Percentiles rank a stretch among this genome's conserved stretches.
phyloP scores from a whole-genome alignment of 2,797 vertebrate species.

The Pitangus sulphuratus region DNA sequence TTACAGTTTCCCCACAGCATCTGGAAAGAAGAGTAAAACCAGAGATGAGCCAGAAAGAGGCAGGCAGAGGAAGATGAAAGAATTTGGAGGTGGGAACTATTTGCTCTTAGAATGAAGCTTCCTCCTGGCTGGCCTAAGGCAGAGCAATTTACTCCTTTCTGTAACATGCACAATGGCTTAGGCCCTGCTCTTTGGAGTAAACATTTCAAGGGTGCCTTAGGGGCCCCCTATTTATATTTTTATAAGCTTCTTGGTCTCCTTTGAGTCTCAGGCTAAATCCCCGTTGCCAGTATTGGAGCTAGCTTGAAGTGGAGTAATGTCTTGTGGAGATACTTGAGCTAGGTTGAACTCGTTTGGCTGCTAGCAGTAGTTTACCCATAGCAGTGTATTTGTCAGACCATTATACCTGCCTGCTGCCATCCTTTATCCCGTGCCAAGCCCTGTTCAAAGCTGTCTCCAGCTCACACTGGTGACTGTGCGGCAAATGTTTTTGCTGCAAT shows the following conservation, averaged over 20 bases:
- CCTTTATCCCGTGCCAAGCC: background rate
- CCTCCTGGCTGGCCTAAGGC: conserved; percentile 47
- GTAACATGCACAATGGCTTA: background rate
- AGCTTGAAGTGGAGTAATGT: background rate
- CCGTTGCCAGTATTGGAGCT: background rate
- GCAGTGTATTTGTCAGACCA: background rate
- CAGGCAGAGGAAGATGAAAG: conserved; percentile 49
- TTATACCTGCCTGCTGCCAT: background rate
- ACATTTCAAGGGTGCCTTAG: conserved; percentile 8
- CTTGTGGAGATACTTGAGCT: background rate
- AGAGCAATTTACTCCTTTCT: conserved; percentile 29
- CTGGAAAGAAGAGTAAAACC: conserved; percentile 51
- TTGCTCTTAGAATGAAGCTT: conserved; percentile 26
- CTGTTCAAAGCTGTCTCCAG: background rate
- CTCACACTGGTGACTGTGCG: fast-evolving
- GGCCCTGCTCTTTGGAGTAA: background rate
- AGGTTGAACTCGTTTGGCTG: background rate
- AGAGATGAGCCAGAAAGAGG: conserved; percentile 25
- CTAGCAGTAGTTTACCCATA: background rate
- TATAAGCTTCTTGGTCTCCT: background rate
- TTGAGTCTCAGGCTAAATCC: background rate
- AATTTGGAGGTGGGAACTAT: background rate
- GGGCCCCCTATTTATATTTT: conserved; percentile 6
- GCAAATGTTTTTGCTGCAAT: background rate
- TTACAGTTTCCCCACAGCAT: conserved; percentile 10